These are phyloP conservation scores for Xestia rhomboidea DNA, from an alignment of 2,888 invertebrate species.

Conservation along the genomic window DNA sequence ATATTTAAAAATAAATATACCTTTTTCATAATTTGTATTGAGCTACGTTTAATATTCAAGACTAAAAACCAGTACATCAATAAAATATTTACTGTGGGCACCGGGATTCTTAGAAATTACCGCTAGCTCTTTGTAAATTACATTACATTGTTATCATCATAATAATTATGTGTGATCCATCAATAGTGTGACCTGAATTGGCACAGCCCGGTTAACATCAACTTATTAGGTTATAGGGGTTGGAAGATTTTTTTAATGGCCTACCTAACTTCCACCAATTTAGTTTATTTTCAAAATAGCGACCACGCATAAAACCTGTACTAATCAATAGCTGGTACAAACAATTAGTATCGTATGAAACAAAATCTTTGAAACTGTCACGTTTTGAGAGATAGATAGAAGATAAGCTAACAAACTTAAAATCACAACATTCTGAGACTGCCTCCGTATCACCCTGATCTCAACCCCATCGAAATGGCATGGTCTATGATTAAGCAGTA, in stretches of 20 bases:
- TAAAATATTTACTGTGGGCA: conserved; percentile 21
- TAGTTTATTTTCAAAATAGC: background rate
- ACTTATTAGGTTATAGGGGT: background rate
- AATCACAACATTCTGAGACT: too few relatives aligned
- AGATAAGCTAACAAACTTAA: background rate
- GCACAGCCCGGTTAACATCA: background rate
- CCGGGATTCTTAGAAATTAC: conserved; percentile 31
- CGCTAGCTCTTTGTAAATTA: conserved; percentile 12
- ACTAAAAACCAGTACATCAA: conserved; percentile 23
- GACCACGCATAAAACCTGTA: background rate
- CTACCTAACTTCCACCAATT: background rate
- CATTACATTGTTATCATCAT: background rate
- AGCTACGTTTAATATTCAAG: conserved; percentile 25
- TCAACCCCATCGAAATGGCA: too few relatives aligned
- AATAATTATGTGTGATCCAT: conserved; percentile 19
- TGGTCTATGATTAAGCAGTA: too few relatives aligned
- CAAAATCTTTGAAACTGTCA: background rate
- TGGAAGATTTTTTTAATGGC: background rate
- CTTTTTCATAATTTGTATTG: conserved; percentile 28
- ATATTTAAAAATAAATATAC: conserved; percentile 36
- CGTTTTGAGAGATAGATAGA: background rate
- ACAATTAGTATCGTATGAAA: background rate
- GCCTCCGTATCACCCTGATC: too few relatives aligned
- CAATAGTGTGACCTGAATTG: conserved; percentile 11
- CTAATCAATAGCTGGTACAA: background rate